Conservation (phyloP, 92 coral and sea anemone genomes). For the Porites cylindrica region DNA sequence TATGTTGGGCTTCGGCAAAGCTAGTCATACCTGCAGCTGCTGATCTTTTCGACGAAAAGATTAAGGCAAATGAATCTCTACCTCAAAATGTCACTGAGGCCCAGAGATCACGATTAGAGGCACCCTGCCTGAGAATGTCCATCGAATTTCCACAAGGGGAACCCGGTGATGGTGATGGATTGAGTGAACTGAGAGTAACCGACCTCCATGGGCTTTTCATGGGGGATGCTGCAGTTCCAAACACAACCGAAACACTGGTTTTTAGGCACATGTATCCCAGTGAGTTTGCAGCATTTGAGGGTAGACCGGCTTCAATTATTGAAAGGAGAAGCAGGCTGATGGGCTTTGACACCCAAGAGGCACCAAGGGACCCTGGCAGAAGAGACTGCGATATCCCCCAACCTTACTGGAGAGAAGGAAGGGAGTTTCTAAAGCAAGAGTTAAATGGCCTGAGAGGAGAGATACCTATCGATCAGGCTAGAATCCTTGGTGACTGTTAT, state of each 20-base stretch:
- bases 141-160: not conserved
- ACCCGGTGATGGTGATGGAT: not conserved
- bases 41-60: not conserved
- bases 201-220: not conserved
- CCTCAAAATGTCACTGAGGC: not conserved
- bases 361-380: conserved; percentile 1
- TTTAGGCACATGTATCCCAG: not conserved
- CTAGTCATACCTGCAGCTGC: not conserved
- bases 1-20: not conserved
- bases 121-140: not conserved
- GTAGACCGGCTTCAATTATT: not conserved
- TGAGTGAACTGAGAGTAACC: not conserved
- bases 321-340: conserved; percentile 10
- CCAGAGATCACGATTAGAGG: not conserved
- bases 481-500: not conserved
- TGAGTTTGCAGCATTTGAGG: not conserved
- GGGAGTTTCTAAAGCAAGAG: not conserved
- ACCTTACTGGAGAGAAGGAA: conserved; percentile 1
- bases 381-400: not conserved
- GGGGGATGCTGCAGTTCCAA: not conserved
- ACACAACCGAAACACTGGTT: too few species aligned
- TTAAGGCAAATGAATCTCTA: not conserved
- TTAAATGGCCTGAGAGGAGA: not conserved
- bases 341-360: not conserved
- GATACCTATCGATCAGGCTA: not conserved